These are phyloP conservation scores for Dicerorhinus sumatrensis DNA, from an alignment of 2,113 vertebrate species.

Conservation along the genomic window DNA sequence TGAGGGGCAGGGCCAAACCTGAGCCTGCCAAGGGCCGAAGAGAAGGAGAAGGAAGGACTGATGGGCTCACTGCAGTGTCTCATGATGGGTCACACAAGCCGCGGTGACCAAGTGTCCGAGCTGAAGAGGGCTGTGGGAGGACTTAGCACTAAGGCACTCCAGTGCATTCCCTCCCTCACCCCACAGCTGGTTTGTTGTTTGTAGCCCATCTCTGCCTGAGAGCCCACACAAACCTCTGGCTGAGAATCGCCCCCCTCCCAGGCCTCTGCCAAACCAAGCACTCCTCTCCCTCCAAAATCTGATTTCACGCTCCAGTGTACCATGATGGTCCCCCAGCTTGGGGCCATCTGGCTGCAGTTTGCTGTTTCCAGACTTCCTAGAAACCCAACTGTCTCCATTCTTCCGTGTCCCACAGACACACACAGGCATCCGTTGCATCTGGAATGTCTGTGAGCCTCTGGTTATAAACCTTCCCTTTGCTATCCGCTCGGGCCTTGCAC, in stretches of 20 bases:
- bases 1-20: not conserved
- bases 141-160: not conserved
- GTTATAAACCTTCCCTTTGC: not conserved
- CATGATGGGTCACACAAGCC: not conserved
- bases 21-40: not conserved
- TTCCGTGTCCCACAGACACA: not conserved
- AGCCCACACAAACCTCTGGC: not conserved
- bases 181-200: not conserved
- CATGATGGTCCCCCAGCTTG: not conserved
- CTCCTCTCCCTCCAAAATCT: not conserved
- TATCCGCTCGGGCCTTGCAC: not conserved
- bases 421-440: not conserved
- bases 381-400: slow-evolving; percentile 1
- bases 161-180: fast-evolving
- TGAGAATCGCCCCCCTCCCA: not conserved
- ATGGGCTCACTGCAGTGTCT: fast-evolving
- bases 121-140: not conserved
- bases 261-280: not conserved
- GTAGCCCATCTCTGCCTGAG: not conserved
- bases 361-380: not conserved
- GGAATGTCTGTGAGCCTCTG: not conserved
- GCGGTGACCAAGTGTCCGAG: not conserved
- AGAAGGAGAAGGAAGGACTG: not conserved
- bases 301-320: slow-evolving; percentile 35
- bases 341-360: not conserved